These are phyloP conservation scores for Sphyrna mokarran DNA, from an alignment of 2,113 vertebrate genomes.

Conservation along the genomic window DNA sequence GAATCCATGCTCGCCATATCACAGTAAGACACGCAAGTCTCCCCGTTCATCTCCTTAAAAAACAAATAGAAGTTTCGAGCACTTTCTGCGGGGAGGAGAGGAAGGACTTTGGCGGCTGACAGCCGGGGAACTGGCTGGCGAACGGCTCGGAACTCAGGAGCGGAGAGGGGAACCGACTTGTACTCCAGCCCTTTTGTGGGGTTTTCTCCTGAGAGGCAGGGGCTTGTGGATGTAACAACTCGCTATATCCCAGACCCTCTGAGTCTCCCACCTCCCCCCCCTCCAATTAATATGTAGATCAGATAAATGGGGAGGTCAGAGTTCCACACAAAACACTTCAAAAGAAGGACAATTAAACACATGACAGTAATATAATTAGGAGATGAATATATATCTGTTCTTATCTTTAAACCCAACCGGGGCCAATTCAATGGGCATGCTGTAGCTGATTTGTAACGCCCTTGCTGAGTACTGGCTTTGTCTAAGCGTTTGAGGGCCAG, in stretches of 20 bases:
- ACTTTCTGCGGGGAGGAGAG: too few species aligned
- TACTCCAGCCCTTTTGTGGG: neutral
- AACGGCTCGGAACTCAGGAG: too few species aligned
- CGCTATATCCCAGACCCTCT: conserved; percentile 17
- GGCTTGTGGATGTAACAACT: conserved; percentile 31
- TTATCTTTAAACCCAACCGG: conserved; percentile 25
- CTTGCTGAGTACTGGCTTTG: conserved; percentile 1
- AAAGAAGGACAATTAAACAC: conserved; percentile 51
- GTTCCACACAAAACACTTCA: conserved; percentile 51
- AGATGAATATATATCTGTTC: conserved; percentile 51
- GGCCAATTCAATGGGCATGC: conserved; percentile 22
- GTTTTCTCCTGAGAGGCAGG: conserved; percentile 20
- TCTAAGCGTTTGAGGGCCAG: neutral
- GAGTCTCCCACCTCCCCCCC: conserved; percentile 26
- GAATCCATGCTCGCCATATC: conserved; percentile 97
- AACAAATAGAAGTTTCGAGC: conserved; percentile 53
- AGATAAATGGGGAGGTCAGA: conserved; percentile 59
- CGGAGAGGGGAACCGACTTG: neutral
- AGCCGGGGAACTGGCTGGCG: neutral
- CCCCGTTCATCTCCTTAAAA: conserved; percentile 78
- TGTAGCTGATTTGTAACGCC: conserved; percentile 28
- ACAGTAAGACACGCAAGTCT: conserved; percentile 89
- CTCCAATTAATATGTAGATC: conserved; percentile 63
- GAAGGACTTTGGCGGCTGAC: too few species aligned
- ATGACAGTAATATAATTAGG: conserved; percentile 59